Conservation (phyloP, 2,797 vertebrate genomes). For the Protonibea diacanthus region DNA sequence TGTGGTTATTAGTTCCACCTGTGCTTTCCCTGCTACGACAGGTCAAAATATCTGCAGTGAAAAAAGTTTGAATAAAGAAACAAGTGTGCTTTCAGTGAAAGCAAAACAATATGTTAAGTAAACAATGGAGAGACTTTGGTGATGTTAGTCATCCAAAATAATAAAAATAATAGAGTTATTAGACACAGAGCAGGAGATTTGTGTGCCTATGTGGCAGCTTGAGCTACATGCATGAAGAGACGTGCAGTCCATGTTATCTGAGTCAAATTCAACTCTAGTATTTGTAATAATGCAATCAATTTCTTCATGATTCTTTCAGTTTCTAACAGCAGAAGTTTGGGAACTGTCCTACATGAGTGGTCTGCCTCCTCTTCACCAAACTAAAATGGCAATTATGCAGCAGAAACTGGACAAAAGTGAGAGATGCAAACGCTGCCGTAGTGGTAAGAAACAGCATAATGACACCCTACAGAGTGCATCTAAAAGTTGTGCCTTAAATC, state of each 20-base stretch:
- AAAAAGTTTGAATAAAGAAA: neutral
- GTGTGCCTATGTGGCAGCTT: neutral
- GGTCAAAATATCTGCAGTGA: neutral
- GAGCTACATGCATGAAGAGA: neutral
- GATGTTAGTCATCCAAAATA: neutral
- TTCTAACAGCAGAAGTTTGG: neutral
- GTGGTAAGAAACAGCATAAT: neutral
- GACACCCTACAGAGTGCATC: neutral
- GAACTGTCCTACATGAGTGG: neutral
- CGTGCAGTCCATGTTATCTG: neutral
- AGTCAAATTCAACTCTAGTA: too few species aligned
- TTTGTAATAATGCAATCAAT: too few species aligned
- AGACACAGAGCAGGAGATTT: neutral
- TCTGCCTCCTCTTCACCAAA: neutral
- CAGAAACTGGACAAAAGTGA: neutral
- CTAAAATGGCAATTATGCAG: neutral
- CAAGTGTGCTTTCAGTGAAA: neutral
- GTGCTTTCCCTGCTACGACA: neutral
- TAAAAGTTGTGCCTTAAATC: neutral
- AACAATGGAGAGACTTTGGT: neutral
- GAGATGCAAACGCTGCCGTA: neutral
- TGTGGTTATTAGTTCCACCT: conserved; percentile 13
- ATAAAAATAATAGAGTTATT: neutral
- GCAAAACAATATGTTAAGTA: neutral
- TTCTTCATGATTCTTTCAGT: neutral